Percentiles rank a stretch among this genome's conserved stretches.
phyloP scores from a whole-genome alignment of 2,888 invertebrate species.

The Trichopoda pennipes region DNA sequence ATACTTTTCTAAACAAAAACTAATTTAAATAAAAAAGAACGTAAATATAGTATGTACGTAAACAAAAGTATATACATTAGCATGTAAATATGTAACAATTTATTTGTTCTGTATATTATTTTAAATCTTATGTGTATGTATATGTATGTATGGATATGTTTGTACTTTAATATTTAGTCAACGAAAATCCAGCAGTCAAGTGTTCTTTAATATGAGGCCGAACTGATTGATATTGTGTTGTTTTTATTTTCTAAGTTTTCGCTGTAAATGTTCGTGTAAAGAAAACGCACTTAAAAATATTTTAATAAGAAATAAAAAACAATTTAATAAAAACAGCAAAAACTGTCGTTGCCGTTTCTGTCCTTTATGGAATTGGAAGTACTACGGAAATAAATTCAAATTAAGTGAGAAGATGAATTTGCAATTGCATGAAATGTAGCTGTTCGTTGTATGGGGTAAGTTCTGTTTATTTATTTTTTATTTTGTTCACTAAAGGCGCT shows the following conservation, averaged over 20 bases:
- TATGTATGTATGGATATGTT: too few species aligned
- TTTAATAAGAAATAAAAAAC: slow-evolving; percentile 1
- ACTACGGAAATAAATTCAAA: slow-evolving; percentile 32
- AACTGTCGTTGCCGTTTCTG: background rate
- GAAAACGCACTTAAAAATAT: slow-evolving; percentile 3
- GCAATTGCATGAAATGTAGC: slow-evolving; percentile 4
- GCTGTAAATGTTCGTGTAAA: slow-evolving; percentile 1
- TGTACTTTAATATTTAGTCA: too few species aligned
- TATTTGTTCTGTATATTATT: background rate
- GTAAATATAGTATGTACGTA: slow-evolving; percentile 11
- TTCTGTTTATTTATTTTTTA: background rate
- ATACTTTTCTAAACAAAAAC: slow-evolving; percentile 44
- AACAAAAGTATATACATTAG: background rate
- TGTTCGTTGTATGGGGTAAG: slow-evolving; percentile 27
- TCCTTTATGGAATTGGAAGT: slow-evolving; percentile 6
- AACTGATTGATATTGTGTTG: too few species aligned
- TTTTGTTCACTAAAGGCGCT: too few species aligned
- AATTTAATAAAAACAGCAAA: background rate
- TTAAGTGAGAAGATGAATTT: slow-evolving; percentile 3
- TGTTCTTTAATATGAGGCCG: too few species aligned
- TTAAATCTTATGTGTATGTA: too few species aligned
- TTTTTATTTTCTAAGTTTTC: too few species aligned
- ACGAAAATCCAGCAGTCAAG: too few species aligned
- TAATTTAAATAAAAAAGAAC: slow-evolving; percentile 43
- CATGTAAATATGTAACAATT: background rate